These are phyloP conservation scores for Meloidogyne chitwoodi DNA, from an alignment of 1,140 invertebrate genomes.

Conservation along the genomic window DNA sequence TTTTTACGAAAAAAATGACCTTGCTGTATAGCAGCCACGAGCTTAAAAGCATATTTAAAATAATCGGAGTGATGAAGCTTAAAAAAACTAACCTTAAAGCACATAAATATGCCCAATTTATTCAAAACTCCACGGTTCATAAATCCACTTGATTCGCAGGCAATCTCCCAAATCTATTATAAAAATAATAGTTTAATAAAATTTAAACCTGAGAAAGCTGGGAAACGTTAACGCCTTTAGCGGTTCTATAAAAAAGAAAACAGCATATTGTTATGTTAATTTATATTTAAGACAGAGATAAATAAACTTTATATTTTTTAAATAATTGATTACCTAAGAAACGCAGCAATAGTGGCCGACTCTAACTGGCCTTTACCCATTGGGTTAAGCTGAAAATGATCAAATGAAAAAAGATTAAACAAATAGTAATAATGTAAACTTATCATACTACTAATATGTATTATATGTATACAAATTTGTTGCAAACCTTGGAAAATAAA, in stretches of 20 bases:
- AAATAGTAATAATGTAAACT: not conserved
- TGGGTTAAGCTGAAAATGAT: not conserved
- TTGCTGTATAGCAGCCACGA: conserved; percentile 12
- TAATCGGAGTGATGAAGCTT: not conserved
- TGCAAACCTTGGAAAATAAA: conserved; percentile 1
- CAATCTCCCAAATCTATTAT: conserved; percentile 11
- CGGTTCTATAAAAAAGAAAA: not conserved
- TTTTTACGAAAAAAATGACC: not conserved
- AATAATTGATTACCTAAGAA: not conserved
- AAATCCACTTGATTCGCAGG: conserved; percentile 1
- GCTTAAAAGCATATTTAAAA: not conserved
- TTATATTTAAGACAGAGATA: too few species aligned
- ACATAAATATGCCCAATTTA: conserved; percentile 14
- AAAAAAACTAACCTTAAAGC: conserved; percentile 6
- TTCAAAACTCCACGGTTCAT: conserved; percentile 7
- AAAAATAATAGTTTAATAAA: not conserved
- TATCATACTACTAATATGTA: too few species aligned
- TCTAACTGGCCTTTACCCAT: not conserved
- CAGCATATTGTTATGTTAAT: too few species aligned
- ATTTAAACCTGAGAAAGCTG: conserved; percentile 8
- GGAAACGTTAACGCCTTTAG: not conserved
- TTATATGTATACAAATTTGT: not conserved
- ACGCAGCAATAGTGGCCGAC: not conserved
- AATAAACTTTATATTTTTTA: too few species aligned
- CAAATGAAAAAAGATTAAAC: not conserved